Evolutionary conservation across 2,888 invertebrate genomes (phyloP).

Genomic region (Anagyrus pseudococci): DNA sequence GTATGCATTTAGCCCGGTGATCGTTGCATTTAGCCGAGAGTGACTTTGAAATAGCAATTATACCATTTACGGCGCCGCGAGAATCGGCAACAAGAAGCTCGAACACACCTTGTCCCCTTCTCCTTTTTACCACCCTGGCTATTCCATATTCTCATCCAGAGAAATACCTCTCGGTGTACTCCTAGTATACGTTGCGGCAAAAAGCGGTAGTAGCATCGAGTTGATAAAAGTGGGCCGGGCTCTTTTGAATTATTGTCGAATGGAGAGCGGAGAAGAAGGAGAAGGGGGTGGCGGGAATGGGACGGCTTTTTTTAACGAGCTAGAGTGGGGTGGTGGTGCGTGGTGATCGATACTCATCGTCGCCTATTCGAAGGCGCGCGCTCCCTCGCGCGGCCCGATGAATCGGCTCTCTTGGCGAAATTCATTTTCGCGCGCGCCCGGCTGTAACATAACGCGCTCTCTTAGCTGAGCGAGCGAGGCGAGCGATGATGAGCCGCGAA

Average conservation of each 20-base stretch:
- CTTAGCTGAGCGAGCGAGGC: slow-evolving; percentile 21
- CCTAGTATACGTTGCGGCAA: not conserved
- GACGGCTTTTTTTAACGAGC: not conserved
- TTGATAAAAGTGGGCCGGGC: too few species aligned
- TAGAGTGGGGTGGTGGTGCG: not conserved
- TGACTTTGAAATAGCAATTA: too few species aligned
- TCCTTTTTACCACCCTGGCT: too few species aligned
- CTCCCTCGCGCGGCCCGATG: not conserved
- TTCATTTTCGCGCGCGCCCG: slow-evolving; percentile 4
- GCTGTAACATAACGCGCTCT: slow-evolving; percentile 6
- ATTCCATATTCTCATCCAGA: not conserved
- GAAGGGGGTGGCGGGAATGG: too few species aligned
- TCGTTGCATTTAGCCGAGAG: too few species aligned
- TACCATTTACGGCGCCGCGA: not conserved
- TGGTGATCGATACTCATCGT: slow-evolving; percentile 20
- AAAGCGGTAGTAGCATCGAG: too few species aligned
- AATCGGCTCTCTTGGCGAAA: slow-evolving; percentile 5
- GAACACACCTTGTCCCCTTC: too few species aligned
- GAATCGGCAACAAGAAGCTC: not conserved
- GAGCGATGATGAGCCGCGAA: not conserved
- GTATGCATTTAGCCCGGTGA: too few species aligned
- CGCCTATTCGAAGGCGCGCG: not conserved
- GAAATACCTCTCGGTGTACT: not conserved
- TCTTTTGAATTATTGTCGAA: too few species aligned
- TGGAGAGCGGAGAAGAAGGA: too few species aligned